Evolutionary conservation across 2,888 invertebrate genomes (phyloP).

Genomic region (Mythimna ferrago): DNA sequence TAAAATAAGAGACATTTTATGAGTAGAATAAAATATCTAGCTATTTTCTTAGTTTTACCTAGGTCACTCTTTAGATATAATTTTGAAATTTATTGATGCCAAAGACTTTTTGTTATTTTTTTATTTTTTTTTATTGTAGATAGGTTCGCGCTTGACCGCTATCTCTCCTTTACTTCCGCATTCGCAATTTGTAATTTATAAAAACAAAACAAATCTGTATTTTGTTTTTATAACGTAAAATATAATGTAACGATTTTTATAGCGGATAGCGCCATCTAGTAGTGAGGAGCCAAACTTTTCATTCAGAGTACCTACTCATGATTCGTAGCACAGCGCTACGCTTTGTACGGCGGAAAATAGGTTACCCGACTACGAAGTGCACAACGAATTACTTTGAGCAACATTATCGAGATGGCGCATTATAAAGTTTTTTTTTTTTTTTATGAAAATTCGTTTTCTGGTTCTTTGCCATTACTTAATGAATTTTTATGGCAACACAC

Average conservation of each 20-base stretch:
- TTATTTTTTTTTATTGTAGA: too few species aligned
- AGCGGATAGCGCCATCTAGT: conserved; percentile 43
- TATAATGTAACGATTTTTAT: neutral
- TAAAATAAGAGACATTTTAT: too few species aligned
- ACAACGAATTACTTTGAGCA: conserved; percentile 17
- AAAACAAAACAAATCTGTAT: too few species aligned
- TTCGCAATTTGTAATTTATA: too few species aligned
- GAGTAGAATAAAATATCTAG: too few species aligned
- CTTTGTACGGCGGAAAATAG: neutral
- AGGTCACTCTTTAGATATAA: too few species aligned
- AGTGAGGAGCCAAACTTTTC: neutral
- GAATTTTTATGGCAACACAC: too few species aligned
- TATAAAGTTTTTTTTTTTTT: neutral
- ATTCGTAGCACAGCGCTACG: conserved; percentile 2
- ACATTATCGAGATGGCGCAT: conserved; percentile 35
- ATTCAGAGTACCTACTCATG: neutral
- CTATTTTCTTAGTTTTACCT: neutral
- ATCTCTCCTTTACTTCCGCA: too few species aligned
- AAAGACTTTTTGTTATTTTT: too few species aligned
- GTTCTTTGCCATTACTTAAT: neutral
- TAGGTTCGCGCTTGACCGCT: too few species aligned
- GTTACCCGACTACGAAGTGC: neutral
- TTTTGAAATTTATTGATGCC: too few species aligned
- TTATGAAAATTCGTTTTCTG: neutral
- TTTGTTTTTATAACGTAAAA: too few species aligned